phyloP scores from a whole-genome alignment of 2,113 vertebrate genomes.

The Ornithorhynchus anatinus region DNA sequence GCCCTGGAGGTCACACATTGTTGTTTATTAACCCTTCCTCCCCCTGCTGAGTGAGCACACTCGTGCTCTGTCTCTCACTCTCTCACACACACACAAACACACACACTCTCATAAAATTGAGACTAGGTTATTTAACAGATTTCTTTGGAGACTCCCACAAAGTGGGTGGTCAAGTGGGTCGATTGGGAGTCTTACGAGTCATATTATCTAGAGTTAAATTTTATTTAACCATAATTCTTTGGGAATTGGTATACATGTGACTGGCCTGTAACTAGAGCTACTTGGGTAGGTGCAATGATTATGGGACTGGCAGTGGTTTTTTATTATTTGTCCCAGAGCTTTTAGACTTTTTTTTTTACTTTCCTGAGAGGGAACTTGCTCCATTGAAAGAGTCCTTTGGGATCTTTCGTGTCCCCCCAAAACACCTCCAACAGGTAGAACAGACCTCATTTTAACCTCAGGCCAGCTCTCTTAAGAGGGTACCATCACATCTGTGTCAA shows the following conservation, averaged over 20 bases:
- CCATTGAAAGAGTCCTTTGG: background rate
- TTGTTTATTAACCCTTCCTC: no score
- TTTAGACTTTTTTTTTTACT: background rate
- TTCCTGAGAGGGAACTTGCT: background rate
- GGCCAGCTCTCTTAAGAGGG: background rate
- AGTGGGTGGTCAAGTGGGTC: background rate
- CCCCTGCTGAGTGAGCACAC: no score
- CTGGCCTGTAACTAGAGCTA: background rate
- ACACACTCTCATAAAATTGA: no score
- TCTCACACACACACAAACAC: no score
- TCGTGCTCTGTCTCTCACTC: no score
- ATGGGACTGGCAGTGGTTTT: background rate
- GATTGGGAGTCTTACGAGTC: background rate
- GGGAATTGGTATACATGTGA: background rate
- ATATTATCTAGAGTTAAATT: background rate
- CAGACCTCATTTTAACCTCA: constrained; percentile 31
- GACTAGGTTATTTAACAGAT: no score
- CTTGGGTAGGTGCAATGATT: background rate
- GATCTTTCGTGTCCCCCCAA: background rate
- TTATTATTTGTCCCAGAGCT: background rate
- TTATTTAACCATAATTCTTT: constrained; percentile 4
- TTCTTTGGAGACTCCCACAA: background rate
- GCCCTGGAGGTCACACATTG: no score
- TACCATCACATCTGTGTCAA: background rate
- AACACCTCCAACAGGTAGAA: background rate